Evolutionary conservation across 1,140 invertebrate species (phyloP), one percentile per base, ranked within the genome.

Genomic region (Trachelipus rathkii): DNA sequence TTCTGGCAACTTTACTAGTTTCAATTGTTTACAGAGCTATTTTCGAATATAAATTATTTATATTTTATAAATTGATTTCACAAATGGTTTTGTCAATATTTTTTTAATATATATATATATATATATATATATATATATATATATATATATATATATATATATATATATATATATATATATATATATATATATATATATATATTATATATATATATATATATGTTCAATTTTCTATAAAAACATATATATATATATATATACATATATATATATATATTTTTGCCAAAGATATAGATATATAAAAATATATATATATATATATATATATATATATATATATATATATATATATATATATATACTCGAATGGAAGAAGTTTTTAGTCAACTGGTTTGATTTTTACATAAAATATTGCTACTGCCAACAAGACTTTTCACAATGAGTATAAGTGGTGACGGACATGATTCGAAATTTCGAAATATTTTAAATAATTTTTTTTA

Each of bases 201-300:
- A 46, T 21, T 9, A 44, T 75, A 10, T 80, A 82, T 77, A 78
- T 82, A 81, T 83, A 87, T 88, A 44, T 83, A 93, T n/a, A n/a
- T n/a, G n/a, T n/a, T n/a, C n/a, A n/a, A n/a, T n/a, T n/a, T n/a
- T n/a, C n/a, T n/a, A n/a, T n/a, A n/a, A n/a, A n/a, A n/a, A n/a
- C n/a, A n/a, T n/a, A 60, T 19, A 46, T 9, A 44, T 75, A 10
- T 80, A 82, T 77, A 78, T 82, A 81, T 83, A 87, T 88, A 44
- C n/a, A n/a, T n/a, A 60, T 19, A 46, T 9, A 44, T 75, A 10
- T 80, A 82, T 77, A 78, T 82, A 81, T 83, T n/a, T n/a, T n/a
- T n/a, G n/a, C n/a, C n/a, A n/a, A n/a, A n/a, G n/a, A n/a, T n/a
- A n/a, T n/a, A n/a, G n/a, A n/a, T n/a, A n/a, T n/a, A n/a, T n/a